These are phyloP conservation scores for Mythimna vitellina DNA, from an alignment of 2,888 invertebrate species.

Conservation along the genomic window DNA sequence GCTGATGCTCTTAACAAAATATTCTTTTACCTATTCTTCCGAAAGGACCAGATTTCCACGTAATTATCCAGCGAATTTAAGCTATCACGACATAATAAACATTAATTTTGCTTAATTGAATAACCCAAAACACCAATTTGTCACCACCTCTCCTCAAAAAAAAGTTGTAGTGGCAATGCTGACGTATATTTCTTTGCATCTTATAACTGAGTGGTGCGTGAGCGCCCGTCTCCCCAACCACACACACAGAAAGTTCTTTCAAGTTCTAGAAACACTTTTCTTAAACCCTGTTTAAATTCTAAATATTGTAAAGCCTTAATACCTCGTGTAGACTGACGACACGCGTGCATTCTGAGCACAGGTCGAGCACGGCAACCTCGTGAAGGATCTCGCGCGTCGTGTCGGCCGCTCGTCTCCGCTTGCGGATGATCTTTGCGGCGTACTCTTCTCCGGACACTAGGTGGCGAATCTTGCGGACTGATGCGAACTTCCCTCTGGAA, in stretches of 20 bases:
- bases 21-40: neutral
- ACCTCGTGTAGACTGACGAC: slow-evolving; percentile 97
- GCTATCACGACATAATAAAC: neutral
- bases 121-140: no score
- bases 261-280: neutral
- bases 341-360: slow-evolving; percentile 95
- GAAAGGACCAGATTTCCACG: neutral
- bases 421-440: slow-evolving; percentile 99
- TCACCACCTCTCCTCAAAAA: neutral
- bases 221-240: no score
- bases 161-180: no score
- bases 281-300: neutral
- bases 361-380: slow-evolving; percentile 97
- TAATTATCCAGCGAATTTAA: neutral
- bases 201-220: no score
- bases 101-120: neutral
- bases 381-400: slow-evolving; percentile 97
- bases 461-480: slow-evolving; percentile 97
- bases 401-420: slow-evolving; percentile 96
- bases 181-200: no score
- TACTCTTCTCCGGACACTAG: slow-evolving; percentile 96
- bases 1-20: neutral
- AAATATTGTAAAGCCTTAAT: no score
- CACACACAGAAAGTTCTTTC: no score
- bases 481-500: slow-evolving; percentile 99